Evolutionary conservation across 2,113 vertebrate species (phyloP).

Genomic region (Forbesichthys papilliferus): DNA sequence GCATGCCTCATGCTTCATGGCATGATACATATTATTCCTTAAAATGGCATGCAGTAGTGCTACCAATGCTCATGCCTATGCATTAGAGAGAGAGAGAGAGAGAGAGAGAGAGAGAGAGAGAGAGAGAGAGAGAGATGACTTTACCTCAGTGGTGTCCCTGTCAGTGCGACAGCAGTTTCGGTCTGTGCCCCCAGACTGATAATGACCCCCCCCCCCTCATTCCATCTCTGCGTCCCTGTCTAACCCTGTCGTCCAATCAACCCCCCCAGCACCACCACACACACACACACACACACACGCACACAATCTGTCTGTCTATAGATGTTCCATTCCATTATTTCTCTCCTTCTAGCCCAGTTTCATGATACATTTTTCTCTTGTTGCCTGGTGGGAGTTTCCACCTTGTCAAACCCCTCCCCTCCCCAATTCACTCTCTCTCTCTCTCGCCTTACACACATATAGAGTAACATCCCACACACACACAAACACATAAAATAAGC

Average conservation of each 20-base stretch:
- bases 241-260: not conserved
- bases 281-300: not conserved
- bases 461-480: not conserved
- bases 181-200: too few species aligned
- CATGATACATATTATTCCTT: too few species aligned
- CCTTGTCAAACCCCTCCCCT: too few species aligned
- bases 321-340: not conserved
- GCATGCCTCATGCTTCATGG: too few species aligned
- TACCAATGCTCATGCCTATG: too few species aligned
- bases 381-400: not conserved
- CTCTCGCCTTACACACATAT: constrained; percentile 14
- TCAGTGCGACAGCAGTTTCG: too few species aligned
- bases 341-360: not conserved
- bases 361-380: not conserved
- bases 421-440: too few species aligned
- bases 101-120: constrained; percentile 6
- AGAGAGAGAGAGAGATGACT: constrained; percentile 51
- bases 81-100: constrained; percentile 7
- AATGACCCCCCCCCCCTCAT: not conserved
- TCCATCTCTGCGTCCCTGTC: not conserved
- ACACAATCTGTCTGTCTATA: not conserved
- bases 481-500: not conserved
- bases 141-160: too few species aligned
- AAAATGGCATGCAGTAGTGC: too few species aligned
- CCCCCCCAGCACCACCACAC: not conserved